phyloP scores from a whole-genome alignment of 2,797 vertebrate species.

The Urosaurus nigricauda region DNA sequence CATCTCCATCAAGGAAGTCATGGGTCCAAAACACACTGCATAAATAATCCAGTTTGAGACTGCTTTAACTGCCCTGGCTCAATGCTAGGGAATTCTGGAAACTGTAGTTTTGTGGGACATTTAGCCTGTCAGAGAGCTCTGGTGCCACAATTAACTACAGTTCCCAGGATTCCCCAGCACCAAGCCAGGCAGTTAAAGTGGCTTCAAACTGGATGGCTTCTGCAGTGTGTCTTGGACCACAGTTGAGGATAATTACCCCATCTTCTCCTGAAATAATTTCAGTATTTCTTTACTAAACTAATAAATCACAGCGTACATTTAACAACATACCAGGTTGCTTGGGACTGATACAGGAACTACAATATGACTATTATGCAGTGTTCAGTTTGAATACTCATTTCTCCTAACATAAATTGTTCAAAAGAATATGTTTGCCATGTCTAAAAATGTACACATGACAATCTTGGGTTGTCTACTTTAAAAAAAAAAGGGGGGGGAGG shows the following conservation, averaged over 20 bases:
- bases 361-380: background rate
- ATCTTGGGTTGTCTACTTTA: background rate
- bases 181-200: too few species aligned
- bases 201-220: too few species aligned
- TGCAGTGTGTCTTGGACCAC: too few species aligned
- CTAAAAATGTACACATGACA: background rate
- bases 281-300: background rate
- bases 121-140: too few species aligned
- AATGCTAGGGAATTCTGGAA: too few species aligned
- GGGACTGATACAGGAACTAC: accelerated
- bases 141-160: too few species aligned
- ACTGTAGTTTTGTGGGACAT: too few species aligned
- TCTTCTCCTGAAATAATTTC: background rate
- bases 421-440: background rate
- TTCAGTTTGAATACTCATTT: background rate
- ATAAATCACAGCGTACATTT: background rate
- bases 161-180: too few species aligned
- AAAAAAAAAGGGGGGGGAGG: background rate
- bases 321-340: background rate
- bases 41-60: too few species aligned
- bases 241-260: background rate
- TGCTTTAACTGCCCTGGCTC: too few species aligned
- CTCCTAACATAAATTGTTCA: background rate
- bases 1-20: background rate
- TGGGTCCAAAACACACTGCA: too few species aligned